phyloP scores from a whole-genome alignment of 2,797 vertebrate genomes.

The Heliangelus exortis region DNA sequence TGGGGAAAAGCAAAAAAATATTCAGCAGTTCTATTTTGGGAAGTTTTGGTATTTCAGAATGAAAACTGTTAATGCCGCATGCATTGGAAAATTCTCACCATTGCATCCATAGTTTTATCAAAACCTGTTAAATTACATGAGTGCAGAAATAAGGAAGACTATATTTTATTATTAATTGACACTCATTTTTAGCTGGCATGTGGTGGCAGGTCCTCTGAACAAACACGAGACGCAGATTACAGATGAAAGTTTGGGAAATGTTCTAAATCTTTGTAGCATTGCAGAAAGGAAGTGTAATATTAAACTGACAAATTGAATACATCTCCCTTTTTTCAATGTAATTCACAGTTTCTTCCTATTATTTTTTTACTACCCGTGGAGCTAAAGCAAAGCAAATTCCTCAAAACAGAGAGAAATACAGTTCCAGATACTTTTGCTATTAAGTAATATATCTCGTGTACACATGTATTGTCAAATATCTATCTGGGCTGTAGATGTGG shows the following conservation, averaged over 20 bases:
- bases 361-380: conserved; percentile 72
- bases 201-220: conserved; percentile 78
- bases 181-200: conserved; percentile 80
- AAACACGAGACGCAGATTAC: conserved; percentile 69
- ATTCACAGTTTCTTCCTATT: conserved; percentile 81
- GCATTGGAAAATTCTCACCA: conserved; percentile 70
- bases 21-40: conserved; percentile 69
- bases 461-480: conserved; percentile 64
- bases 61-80: conserved; percentile 75
- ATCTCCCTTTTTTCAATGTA: conserved; percentile 65
- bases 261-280: conserved; percentile 71
- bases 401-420: conserved; percentile 68
- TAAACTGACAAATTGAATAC: conserved; percentile 79
- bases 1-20: conserved; percentile 65
- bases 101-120: conserved; percentile 66
- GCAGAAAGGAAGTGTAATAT: conserved; percentile 76
- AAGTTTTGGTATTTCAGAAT: conserved; percentile 70
- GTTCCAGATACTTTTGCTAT: conserved; percentile 72
- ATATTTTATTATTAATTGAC: conserved; percentile 79
- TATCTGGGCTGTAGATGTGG: neutral
- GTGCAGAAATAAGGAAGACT: conserved; percentile 62
- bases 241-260: conserved; percentile 76
- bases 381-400: conserved; percentile 81
- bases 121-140: conserved; percentile 77
- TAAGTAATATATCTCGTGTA: conserved; percentile 69